Conservation (phyloP, 1,140 invertebrate genomes). For the Anoplolepis gracilipes region DNA sequence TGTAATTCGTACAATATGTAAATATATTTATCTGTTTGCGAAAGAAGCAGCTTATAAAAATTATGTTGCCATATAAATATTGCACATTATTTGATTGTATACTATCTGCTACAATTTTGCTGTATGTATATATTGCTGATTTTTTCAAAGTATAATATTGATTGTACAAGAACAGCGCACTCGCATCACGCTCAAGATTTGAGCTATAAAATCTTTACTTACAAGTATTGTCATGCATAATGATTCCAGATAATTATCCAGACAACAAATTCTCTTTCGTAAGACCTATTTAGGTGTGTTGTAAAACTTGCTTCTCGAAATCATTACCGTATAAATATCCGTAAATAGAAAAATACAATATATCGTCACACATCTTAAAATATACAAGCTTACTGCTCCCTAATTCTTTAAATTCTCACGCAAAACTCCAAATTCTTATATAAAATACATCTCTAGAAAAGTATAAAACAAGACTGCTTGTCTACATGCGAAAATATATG, state of each 20-base stretch:
- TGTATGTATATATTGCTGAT: constrained; percentile 30
- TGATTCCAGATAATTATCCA: constrained; percentile 16
- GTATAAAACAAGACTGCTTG: constrained; percentile 78
- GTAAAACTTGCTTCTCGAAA: constrained; percentile 12
- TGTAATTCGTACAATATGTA: constrained; percentile 77
- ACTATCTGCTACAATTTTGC: constrained; percentile 62
- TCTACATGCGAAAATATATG: constrained; percentile 74
- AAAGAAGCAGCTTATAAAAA: constrained; percentile 78
- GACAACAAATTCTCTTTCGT: neutral
- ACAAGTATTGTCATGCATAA: constrained; percentile 45
- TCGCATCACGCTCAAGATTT: constrained; percentile 51
- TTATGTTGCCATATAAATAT: constrained; percentile 78
- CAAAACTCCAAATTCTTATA: constrained; percentile 66
- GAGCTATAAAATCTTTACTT: constrained; percentile 43
- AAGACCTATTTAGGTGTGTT: constrained; percentile 5
- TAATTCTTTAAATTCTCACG: constrained; percentile 52
- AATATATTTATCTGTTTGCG: constrained; percentile 74
- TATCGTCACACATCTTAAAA: constrained; percentile 50
- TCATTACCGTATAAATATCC: constrained; percentile 9
- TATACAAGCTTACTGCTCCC: constrained; percentile 68
- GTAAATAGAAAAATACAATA: constrained; percentile 71
- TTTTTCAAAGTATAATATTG: constrained; percentile 58
- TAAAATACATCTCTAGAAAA: constrained; percentile 80
- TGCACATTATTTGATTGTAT: constrained; percentile 77
- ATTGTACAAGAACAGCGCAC: constrained; percentile 63